These are phyloP conservation scores for Diplolepis rosae DNA, from an alignment of 2,888 invertebrate species.

Conservation along the genomic window DNA sequence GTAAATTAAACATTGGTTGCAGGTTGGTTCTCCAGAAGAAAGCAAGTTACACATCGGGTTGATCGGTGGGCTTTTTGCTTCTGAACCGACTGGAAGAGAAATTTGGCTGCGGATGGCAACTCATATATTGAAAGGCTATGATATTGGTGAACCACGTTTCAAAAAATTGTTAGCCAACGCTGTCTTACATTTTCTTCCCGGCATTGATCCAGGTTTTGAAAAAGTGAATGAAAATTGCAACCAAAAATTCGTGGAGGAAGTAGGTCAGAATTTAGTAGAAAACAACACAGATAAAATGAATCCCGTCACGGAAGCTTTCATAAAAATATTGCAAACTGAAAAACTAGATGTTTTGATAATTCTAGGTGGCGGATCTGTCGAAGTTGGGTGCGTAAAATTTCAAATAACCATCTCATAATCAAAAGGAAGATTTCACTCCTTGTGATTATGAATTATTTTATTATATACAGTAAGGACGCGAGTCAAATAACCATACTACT, in stretches of 20 bases:
- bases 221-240: slow-evolving; percentile 72
- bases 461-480: no score
- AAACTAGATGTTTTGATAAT: slow-evolving; percentile 84
- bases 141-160: slow-evolving; percentile 81
- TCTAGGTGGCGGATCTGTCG: slow-evolving; percentile 83
- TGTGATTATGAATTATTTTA: no score
- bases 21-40: slow-evolving; percentile 87
- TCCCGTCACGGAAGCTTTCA: slow-evolving; percentile 78
- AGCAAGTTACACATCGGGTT: slow-evolving; percentile 88
- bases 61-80: slow-evolving; percentile 88
- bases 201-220: slow-evolving; percentile 78
- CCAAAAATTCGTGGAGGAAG: slow-evolving; percentile 76
- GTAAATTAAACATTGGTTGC: no score
- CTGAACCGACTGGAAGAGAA: slow-evolving; percentile 90
- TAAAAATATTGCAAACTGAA: slow-evolving; percentile 79
- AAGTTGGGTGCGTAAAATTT: slow-evolving; percentile 75
- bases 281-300: slow-evolving; percentile 73
- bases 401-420: not conserved
- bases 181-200: slow-evolving; percentile 88
- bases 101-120: slow-evolving; percentile 87
- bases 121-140: slow-evolving; percentile 85
- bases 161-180: slow-evolving; percentile 80
- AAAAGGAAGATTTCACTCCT: not conserved
- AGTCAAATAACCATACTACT: no score
- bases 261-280: slow-evolving; percentile 80